phyloP scores from a whole-genome alignment of 2,888 invertebrate species.

The Maniola hyperantus region DNA sequence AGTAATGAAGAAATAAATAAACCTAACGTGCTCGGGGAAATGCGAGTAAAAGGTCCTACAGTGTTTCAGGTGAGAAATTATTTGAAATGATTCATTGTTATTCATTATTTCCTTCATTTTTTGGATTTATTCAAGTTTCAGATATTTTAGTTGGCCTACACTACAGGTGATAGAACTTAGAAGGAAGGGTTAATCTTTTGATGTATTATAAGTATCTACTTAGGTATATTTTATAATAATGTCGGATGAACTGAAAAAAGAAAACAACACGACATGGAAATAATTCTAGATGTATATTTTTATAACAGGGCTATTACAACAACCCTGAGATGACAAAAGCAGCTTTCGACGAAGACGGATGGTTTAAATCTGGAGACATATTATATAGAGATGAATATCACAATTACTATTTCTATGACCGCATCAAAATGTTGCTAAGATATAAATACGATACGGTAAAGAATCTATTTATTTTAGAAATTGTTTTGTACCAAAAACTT shows the following conservation, averaged over 20 bases:
- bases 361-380: conserved; percentile 66
- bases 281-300: background rate
- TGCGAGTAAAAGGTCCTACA: conserved; percentile 58
- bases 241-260: too few species aligned
- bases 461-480: background rate
- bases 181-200: too few species aligned
- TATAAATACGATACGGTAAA: conserved; percentile 60
- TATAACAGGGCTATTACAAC: conserved; percentile 52
- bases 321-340: conserved; percentile 60
- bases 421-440: conserved; percentile 65
- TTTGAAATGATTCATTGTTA: too few species aligned
- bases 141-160: too few species aligned
- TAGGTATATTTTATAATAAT: too few species aligned
- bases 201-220: too few species aligned
- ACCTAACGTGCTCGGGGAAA: conserved; percentile 62
- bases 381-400: conserved; percentile 59
- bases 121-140: too few species aligned
- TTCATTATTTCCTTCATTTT: too few species aligned
- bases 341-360: conserved; percentile 64
- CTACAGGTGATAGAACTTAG: too few species aligned
- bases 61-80: conserved; percentile 30
- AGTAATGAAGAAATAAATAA: conserved; percentile 57
- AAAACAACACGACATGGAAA: too few species aligned
- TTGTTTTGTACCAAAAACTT: too few species aligned
- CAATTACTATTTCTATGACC: conserved; percentile 62